Percentiles rank a stretch among this genome's conserved stretches.
These are phyloP conservation scores for Capromys pilorides DNA, from an alignment of 2,797 vertebrate genomes.

Conservation along the genomic window DNA sequence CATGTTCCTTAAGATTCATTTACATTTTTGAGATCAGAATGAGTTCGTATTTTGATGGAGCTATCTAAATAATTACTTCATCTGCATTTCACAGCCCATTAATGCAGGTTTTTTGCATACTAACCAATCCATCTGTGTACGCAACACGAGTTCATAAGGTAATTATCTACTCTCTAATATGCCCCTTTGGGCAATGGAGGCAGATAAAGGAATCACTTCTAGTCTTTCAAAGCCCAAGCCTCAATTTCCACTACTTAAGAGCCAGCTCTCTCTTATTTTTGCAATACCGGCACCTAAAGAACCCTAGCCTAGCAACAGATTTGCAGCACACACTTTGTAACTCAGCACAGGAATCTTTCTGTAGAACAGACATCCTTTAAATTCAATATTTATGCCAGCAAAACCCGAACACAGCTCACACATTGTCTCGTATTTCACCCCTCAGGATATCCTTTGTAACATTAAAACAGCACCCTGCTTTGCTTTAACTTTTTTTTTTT, in stretches of 20 bases:
- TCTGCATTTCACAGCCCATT: constrained; percentile 76
- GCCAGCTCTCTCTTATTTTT: constrained; percentile 54
- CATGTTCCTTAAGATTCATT: constrained; percentile 72
- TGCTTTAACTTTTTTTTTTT: neutral
- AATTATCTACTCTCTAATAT: constrained; percentile 68
- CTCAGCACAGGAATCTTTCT: neutral
- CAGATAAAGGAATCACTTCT: constrained; percentile 43
- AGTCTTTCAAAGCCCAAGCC: constrained; percentile 16
- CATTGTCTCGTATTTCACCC: neutral
- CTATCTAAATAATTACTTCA: constrained; percentile 76
- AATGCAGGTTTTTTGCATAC: constrained; percentile 49
- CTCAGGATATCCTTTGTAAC: neutral
- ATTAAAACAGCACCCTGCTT: neutral
- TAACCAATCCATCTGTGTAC: constrained; percentile 71
- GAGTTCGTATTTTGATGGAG: constrained; percentile 71
- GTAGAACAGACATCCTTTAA: neutral
- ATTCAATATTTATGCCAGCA: neutral
- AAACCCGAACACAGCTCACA: neutral
- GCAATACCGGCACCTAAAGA: constrained; percentile 40
- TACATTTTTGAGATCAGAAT: constrained; percentile 70
- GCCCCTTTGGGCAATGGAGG: constrained; percentile 42
- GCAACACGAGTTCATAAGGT: constrained; percentile 64
- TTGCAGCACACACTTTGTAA: constrained; percentile 51
- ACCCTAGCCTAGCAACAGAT: neutral
- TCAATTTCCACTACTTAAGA: constrained; percentile 50